Evolutionary conservation across 2,888 invertebrate species (phyloP).

Genomic region (Microctonus hyperodae): DNA sequence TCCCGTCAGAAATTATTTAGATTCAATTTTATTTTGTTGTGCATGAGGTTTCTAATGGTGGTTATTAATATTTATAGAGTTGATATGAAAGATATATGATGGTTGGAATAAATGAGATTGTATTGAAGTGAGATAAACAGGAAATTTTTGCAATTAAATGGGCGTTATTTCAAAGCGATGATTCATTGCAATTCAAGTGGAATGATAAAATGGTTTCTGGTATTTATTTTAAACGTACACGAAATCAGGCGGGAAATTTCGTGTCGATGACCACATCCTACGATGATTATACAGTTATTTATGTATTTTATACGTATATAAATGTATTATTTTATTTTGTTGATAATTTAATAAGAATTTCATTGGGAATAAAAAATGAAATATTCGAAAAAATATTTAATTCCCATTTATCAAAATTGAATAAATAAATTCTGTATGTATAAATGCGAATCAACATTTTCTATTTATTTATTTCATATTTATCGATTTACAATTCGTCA

Average conservation of each 20-base stretch:
- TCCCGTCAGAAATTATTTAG: background rate
- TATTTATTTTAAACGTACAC: background rate
- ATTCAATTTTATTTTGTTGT: background rate
- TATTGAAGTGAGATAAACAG: background rate
- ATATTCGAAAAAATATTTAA: too few species aligned
- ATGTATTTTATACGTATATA: background rate
- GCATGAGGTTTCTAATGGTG: background rate
- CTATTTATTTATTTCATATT: too few species aligned
- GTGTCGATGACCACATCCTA: conserved; percentile 5
- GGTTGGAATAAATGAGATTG: background rate
- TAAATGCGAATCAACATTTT: too few species aligned
- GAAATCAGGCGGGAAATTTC: background rate
- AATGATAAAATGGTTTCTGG: background rate
- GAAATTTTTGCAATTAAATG: background rate
- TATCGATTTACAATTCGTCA: too few species aligned
- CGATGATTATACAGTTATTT: background rate
- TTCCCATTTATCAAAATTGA: too few species aligned
- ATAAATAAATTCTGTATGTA: too few species aligned
- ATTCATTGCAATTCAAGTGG: background rate
- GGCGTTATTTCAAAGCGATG: background rate
- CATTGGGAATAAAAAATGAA: too few species aligned
- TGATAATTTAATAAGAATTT: too few species aligned
- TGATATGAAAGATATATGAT: background rate
- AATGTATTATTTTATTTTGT: too few species aligned
- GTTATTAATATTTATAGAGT: background rate